These are phyloP conservation scores for Latheticus oryzae DNA, from an alignment of 2,888 invertebrate species.

Conservation along the genomic window DNA sequence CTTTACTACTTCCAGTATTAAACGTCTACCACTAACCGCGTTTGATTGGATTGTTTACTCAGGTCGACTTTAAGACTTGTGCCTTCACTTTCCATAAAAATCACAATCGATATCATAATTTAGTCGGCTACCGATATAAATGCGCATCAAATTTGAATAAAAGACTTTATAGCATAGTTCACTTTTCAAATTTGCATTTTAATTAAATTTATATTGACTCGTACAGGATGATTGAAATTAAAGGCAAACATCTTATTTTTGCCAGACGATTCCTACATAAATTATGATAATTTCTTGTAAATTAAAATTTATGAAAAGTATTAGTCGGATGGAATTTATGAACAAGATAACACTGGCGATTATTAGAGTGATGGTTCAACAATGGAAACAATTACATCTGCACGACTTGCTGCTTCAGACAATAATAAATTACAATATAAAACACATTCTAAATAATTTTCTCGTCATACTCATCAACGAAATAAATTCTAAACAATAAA, in stretches of 20 bases:
- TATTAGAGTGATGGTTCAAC: not conserved
- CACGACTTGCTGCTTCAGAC: not conserved
- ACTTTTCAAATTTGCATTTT: slow-evolving; percentile 33
- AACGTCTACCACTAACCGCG: slow-evolving; percentile 49
- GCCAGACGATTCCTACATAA: not conserved
- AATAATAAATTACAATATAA: slow-evolving; percentile 15
- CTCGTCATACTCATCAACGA: slow-evolving; percentile 1
- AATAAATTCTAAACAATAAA: too few species aligned
- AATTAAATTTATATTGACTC: slow-evolving; percentile 40
- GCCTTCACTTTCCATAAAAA: slow-evolving; percentile 45
- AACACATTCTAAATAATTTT: slow-evolving; percentile 11
- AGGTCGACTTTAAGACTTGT: slow-evolving; percentile 44
- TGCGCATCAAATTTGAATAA: slow-evolving; percentile 37
- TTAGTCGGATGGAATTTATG: too few species aligned
- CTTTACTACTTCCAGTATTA: slow-evolving; percentile 46
- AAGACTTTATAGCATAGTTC: slow-evolving; percentile 34
- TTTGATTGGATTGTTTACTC: slow-evolving; percentile 55
- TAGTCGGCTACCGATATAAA: slow-evolving; percentile 33
- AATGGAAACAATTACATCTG: slow-evolving; percentile 3
- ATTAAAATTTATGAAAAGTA: too few species aligned
- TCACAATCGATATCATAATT: slow-evolving; percentile 40
- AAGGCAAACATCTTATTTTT: slow-evolving; percentile 15
- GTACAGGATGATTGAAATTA: slow-evolving; percentile 12
- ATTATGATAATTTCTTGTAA: slow-evolving; percentile 10
- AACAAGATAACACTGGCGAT: too few species aligned